Evolutionary conservation across 2,888 invertebrate genomes (phyloP), one percentile per base, ranked within the genome.

Genomic region (Ophraella communa): DNA sequence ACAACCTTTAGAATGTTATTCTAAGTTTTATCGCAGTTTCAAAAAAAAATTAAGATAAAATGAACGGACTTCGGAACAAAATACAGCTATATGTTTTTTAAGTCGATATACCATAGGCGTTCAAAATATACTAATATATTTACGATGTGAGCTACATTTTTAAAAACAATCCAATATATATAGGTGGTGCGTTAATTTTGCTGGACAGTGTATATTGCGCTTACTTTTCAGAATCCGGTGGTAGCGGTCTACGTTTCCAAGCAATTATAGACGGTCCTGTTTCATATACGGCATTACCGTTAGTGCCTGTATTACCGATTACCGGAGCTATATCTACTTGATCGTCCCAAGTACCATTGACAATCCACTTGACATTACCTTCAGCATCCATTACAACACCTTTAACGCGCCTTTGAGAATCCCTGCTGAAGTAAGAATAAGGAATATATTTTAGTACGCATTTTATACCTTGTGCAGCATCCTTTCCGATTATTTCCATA

Each of bases 401-500:
- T 73, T 92, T 91, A 64, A 96, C 95, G 82, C 94, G 91, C 65
- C 98, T 85, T 79, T 98, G 98, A 72, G 92, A 91, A 80, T 99
- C 98, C 77, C 96, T 89, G 70, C 96, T 94, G 85, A 99, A 99
- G 85, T 99, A 99, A 69, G 97, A 96, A 84, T 99, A 99, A 20
- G 98, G 96, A 79, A 95, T 91, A 85, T 95, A 99, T 84, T 98
- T 98, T 74, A 99, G 88, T 80, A 95, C 94, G 83, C 98, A 98
- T 82, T 94, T 95, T 79, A 96, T 93, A 57, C 91, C 89, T 47
- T 89, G 91, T 69, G 93, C 91, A 68, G 93, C 91, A 80, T 98
- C 98, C 73, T 87, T 86, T 18, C 91, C 91, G 65, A 89, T 87
- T 70, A 99, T 98, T 82, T 98, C 97, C 95, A 97, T 98, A 81